Percentiles rank a stretch among this genome's conserved stretches.
These are phyloP conservation scores for Clytia hemisphaerica DNA, from an alignment of 30 jellyfish, hydroid and myxozoan genomes.

Conservation along the genomic window DNA sequence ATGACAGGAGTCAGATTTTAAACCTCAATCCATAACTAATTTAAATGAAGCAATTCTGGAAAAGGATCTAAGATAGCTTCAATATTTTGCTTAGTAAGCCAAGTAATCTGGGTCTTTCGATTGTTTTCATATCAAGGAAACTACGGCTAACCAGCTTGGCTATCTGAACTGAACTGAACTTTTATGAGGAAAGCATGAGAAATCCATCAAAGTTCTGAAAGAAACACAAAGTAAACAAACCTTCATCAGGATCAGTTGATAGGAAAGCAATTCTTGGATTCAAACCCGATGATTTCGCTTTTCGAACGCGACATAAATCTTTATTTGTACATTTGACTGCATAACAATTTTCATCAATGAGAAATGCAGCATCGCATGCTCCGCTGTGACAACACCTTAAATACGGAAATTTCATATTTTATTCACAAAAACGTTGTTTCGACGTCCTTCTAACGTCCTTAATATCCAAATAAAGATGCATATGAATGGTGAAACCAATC, in stretches of 20 bases:
- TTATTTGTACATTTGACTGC: conserved; percentile 70
- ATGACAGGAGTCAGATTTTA: too few species aligned
- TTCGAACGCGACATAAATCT: conserved; percentile 67
- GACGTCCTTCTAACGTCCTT: too few species aligned
- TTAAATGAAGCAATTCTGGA: too few species aligned
- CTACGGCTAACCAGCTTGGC: neutral
- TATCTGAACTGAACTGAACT: neutral
- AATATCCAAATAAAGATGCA: neutral
- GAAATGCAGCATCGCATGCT: conserved; percentile 72
- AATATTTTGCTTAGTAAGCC: too few species aligned
- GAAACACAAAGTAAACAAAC: conserved; percentile 2
- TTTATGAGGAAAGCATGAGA: neutral
- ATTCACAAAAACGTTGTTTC: neutral
- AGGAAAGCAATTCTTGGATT: conserved; percentile 73
- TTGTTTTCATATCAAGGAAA: neutral
- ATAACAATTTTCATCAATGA: conserved; percentile 90
- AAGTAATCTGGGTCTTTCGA: too few species aligned
- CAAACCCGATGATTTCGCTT: conserved; percentile 65
- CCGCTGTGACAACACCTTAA: conserved; percentile 85
- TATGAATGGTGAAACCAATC: neutral
- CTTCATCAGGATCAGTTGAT: conserved; percentile 49
- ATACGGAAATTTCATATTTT: neutral
- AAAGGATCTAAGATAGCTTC: too few species aligned
- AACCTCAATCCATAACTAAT: too few species aligned
- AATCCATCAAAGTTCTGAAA: neutral